Evolutionary conservation across 64 coral and sea anemone species (phyloP).

Genomic region (Stichodactyla mertensii): DNA sequence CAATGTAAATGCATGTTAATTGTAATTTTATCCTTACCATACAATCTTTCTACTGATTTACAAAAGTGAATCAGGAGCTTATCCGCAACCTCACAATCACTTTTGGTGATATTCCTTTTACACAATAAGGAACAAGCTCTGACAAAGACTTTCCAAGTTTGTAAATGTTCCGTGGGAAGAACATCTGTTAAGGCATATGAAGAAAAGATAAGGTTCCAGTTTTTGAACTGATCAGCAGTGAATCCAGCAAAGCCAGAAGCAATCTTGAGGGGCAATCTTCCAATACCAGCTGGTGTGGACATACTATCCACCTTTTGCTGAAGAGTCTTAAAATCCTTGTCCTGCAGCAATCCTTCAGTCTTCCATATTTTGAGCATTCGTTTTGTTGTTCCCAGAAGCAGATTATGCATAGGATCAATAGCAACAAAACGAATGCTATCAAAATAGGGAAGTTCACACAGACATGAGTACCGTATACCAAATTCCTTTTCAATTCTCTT

Average conservation of each 20-base stretch:
- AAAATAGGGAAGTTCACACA: no score
- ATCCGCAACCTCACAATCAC: conserved; percentile 2
- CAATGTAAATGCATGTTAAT: conserved; percentile 55
- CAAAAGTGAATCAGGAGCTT: conserved; percentile 29
- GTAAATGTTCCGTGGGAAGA: conserved; percentile 10
- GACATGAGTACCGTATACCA: no score
- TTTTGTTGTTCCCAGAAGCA: no score
- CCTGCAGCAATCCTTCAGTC: not conserved
- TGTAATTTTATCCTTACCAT: conserved; percentile 50
- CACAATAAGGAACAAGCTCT: conserved; percentile 1
- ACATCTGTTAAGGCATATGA: conserved; percentile 25
- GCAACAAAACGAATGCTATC: no score
- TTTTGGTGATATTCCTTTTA: conserved; percentile 28
- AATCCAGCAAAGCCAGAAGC: conserved; percentile 38
- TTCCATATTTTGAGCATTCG: no score
- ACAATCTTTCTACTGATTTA: conserved; percentile 31
- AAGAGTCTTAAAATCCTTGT: conserved; percentile 13
- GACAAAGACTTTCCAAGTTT: conserved; percentile 25
- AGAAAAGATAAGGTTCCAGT: conserved; percentile 42
- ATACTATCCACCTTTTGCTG: conserved; percentile 19
- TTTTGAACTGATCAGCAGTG: conserved; percentile 47
- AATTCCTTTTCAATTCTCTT: no score
- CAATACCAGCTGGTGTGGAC: conserved; percentile 16
- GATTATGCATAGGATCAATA: no score
- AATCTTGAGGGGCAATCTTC: conserved; percentile 39